Evolutionary conservation across 2,113 vertebrate species (phyloP).

Genomic region (Heteronetta atricapilla): DNA sequence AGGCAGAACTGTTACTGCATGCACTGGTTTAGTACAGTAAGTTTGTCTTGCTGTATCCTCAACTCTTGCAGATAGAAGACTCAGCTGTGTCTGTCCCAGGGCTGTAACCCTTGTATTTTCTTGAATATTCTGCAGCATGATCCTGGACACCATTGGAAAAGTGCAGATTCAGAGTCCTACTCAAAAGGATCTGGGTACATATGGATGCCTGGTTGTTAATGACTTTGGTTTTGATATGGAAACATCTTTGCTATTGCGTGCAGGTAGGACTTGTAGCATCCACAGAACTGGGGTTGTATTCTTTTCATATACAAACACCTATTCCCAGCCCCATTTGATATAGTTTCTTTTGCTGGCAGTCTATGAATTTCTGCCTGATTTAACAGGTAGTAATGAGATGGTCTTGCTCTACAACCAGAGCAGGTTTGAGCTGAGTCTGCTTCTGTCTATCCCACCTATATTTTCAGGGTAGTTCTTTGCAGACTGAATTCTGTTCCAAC

Average conservation of each 20-base stretch:
- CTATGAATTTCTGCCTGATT: neutral
- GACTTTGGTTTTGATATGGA: conserved; percentile 80
- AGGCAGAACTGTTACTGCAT: neutral
- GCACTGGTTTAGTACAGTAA: neutral
- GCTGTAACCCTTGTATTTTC: neutral
- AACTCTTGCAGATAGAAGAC: neutral
- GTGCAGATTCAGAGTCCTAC: conserved; percentile 80
- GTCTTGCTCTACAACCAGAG: neutral
- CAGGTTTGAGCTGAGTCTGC: neutral
- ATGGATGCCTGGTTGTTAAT: conserved; percentile 80
- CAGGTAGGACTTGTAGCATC: conserved; percentile 75
- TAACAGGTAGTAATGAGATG: neutral
- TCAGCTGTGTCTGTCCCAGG: neutral
- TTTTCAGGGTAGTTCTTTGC: neutral
- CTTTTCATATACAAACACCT: neutral
- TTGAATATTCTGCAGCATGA: conserved; percentile 71
- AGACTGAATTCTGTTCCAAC: neutral
- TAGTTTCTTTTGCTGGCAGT: neutral
- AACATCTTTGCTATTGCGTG: conserved; percentile 75
- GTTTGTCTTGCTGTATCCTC: neutral
- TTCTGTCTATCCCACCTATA: neutral
- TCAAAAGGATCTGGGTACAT: conserved; percentile 80
- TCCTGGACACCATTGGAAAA: conserved; percentile 70
- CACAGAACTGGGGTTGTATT: neutral
- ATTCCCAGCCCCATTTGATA: neutral